Percentiles rank a stretch among this genome's conserved stretches.
These are phyloP conservation scores for Phrynocephalus versicolor DNA, from an alignment of 2,113 vertebrate genomes.

Conservation along the genomic window DNA sequence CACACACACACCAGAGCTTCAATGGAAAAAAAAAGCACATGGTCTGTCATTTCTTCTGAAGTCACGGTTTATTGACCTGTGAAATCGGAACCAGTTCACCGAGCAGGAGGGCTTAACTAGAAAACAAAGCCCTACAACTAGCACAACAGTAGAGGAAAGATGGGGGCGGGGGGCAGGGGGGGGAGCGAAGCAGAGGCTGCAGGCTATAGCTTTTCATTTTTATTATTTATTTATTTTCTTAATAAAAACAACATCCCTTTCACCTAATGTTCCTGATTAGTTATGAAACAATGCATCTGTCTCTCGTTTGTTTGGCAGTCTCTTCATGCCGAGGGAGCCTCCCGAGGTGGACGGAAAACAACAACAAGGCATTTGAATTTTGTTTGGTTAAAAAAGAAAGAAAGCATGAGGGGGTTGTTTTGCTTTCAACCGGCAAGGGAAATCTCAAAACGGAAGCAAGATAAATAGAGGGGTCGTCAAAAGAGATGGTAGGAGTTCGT, in stretches of 20 bases:
- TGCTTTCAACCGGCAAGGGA: neutral
- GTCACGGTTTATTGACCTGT: slow-evolving; percentile 40
- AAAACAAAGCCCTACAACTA: slow-evolving; percentile 37
- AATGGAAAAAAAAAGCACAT: slow-evolving; percentile 36
- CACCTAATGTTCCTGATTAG: neutral
- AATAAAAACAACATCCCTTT: neutral
- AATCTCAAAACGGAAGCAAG: neutral
- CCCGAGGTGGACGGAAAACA: neutral
- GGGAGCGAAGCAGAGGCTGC: neutral
- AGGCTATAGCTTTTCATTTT: slow-evolving; percentile 41
- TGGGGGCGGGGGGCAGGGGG: neutral
- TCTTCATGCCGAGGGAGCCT: neutral
- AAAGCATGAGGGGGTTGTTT: neutral
- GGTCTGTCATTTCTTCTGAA: slow-evolving; percentile 25
- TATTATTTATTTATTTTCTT: slow-evolving; percentile 9
- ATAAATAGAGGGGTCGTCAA: no score
- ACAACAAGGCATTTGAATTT: neutral
- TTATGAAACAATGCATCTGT: slow-evolving; percentile 13
- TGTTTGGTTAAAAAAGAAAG: neutral
- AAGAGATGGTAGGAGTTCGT: neutral
- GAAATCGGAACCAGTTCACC: slow-evolving; percentile 39
- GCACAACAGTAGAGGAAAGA: neutral
- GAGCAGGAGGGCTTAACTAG: slow-evolving; percentile 41
- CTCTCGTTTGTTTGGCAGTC: neutral
- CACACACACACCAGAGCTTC: neutral